Evolutionary conservation across 2,113 vertebrate genomes (phyloP), one percentile per base, ranked within the genome.

Genomic region (Charina bottae): DNA sequence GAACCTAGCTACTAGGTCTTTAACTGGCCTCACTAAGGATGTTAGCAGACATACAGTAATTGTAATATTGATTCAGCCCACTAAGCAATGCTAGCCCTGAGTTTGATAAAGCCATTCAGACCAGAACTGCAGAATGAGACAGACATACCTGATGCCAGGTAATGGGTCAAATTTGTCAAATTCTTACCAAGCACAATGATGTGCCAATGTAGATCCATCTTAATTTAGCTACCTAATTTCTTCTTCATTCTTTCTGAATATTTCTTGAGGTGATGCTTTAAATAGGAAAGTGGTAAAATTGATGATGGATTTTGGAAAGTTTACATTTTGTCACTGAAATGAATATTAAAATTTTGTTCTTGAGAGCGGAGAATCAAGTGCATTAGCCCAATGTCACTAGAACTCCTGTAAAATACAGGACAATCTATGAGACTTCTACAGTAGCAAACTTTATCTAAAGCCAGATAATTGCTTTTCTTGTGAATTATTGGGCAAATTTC

Each of bases 301-400:
- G 87, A 58, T 42, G 9, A 91, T 10, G 6, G 19, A 3, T 46
- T 37, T 8, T 78, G 60, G 49, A 68, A 24, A 91, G 49, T 92
- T 58, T 89, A 92, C 42, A 24, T 90, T 62, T 93, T 88, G 42
- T 83, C 64, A 83, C 23, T 62, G 85, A 9, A 68, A 4, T 87
- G 90, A 93, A 95, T 87, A 93, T 96, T 94, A 91, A 93, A 78
- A 87, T 87, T 93, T 85, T 88, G 83, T 90, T 94, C 60, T 92
- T 85, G 88, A 92, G 84, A 94, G 87, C 87, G 93, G 85, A 92
- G 93, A 89, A 85, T 78, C 19, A 60, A 64, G 91, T 55, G 28
- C 91, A 88, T 89, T 90, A 85, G 55, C 83, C 33, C 86, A 85
- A 28, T 72, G n/a, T 83, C 89, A 92, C 83, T 60, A 59, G 37